phyloP scores from a whole-genome alignment of 2,888 invertebrate genomes.

The Metopia argyrocephala region DNA sequence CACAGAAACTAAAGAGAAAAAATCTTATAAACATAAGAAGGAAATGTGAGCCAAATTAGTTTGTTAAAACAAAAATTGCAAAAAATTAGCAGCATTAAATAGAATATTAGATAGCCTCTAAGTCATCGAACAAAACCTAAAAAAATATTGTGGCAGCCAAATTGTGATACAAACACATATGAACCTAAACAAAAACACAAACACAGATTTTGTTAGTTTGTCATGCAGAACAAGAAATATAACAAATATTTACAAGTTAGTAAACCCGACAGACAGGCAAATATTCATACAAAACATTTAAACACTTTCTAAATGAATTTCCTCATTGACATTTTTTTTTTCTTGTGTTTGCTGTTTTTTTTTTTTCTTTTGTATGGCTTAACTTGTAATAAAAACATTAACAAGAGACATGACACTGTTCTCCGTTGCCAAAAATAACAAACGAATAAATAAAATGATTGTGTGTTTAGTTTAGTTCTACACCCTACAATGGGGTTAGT shows the following conservation, averaged over 20 bases:
- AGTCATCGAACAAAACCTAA: constrained; percentile 44
- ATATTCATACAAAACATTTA: constrained; percentile 31
- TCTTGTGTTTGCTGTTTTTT: not conserved
- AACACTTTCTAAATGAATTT: constrained; percentile 34
- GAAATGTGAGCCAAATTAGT: constrained; percentile 60
- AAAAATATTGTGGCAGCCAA: constrained; percentile 32
- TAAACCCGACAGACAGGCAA: not conserved
- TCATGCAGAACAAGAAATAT: constrained; percentile 35
- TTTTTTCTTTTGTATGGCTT: constrained; percentile 25
- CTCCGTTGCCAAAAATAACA: constrained; percentile 40
- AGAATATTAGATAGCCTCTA: constrained; percentile 60
- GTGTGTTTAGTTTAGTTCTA: too few species aligned
- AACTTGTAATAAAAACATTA: constrained; percentile 58
- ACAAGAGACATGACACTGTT: constrained; percentile 59
- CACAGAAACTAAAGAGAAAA: constrained; percentile 17
- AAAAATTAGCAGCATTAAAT: constrained; percentile 44
- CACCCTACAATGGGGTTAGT: too few species aligned
- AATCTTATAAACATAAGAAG: constrained; percentile 30
- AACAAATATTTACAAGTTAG: constrained; percentile 31
- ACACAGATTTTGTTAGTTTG: constrained; percentile 14
- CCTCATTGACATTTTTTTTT: constrained; percentile 28
- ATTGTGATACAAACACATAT: constrained; percentile 5
- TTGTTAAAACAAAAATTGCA: constrained; percentile 30
- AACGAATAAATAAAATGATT: not conserved
- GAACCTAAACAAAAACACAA: not conserved